Conservation (phyloP, 2,797 vertebrate species). For the Takifugu ocellatus region DNA sequence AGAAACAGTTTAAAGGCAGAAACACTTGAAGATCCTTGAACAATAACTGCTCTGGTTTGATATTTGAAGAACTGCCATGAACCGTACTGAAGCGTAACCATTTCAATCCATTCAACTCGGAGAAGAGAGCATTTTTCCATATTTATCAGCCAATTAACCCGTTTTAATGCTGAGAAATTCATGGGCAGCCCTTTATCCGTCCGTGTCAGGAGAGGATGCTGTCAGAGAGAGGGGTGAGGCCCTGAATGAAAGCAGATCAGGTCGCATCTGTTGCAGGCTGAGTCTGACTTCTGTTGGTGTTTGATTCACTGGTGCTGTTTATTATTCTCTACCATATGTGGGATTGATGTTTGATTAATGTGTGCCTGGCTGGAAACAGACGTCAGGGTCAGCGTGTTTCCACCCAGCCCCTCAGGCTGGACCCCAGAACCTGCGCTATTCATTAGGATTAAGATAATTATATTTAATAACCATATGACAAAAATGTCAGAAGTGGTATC, state of each 20-base stretch:
- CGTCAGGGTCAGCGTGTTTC: conserved; percentile 21
- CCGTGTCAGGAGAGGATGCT: not conserved
- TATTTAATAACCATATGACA: not conserved
- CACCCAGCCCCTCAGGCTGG: conserved; percentile 1
- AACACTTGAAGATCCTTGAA: conserved; percentile 2
- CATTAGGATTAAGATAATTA: conserved; percentile 4
- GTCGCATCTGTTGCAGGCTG: conserved; percentile 56
- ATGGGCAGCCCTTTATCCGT: too few species aligned
- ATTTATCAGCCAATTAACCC: too few species aligned
- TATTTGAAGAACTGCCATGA: too few species aligned
- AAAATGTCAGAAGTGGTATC: not conserved
- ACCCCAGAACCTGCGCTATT: too few species aligned
- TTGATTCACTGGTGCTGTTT: conserved; percentile 62
- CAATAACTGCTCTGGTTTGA: too few species aligned
- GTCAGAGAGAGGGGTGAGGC: conserved; percentile 22
- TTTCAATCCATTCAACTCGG: too few species aligned
- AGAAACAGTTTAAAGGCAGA: conserved; percentile 34
- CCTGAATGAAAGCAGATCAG: conserved; percentile 38
- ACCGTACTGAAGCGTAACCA: too few species aligned
- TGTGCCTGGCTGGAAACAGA: conserved; percentile 28
- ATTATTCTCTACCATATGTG: conserved; percentile 60
- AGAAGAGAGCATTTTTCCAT: too few species aligned
- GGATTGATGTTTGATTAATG: conserved; percentile 74
- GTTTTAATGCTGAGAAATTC: not conserved
- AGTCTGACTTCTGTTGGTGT: conserved; percentile 62